Evolutionary conservation across 2,113 vertebrate species (phyloP), one percentile per base, ranked within the genome.

Genomic region (Clarias gariepinus): DNA sequence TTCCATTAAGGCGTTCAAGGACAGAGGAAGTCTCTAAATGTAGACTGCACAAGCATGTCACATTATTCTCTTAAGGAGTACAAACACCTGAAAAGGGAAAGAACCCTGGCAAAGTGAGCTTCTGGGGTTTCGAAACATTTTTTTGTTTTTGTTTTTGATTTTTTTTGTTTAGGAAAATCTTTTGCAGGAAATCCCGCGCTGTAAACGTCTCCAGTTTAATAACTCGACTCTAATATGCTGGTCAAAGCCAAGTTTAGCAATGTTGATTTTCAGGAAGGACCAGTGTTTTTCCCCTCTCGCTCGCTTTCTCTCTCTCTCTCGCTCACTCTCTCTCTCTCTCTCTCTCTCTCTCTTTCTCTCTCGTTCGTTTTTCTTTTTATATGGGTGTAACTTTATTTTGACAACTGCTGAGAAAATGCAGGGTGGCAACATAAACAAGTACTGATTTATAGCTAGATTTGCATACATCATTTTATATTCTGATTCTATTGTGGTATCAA

Each of bases 251-350:
- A 82, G 80, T 10, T 16, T 28, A 41, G 81, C 23, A 30, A 68
- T 53, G 81, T 18, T 73, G 82, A 71, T 36, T 33, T 73, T 84
- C 82, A 84, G 82, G 82, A 84, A 60, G 73, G 82, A 73, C 82
- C 52, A 58, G 82, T n/a, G 4, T 28, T 55, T 78, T 28, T 30
- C 13, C 28, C 25, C 52, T 25, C 41, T 71, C 36, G 18, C 9
- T 73, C 15, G 15, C 30, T 68, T 19, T 36, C 19, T 19, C 18
- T 1, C 7, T 13, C 36, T 25, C 28, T 76, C 52, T 23, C 41
- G 36, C 36, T 33, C 3, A 41, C 15, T 30, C 15, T 68, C 41
- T 41, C 41, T 25, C 28, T 76, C 52, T 23, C 41, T 71, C 36
- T 18, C 8, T 41, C 30, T 68, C 47, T 47, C 47, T 47, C 47